Evolutionary conservation across 2,888 invertebrate genomes (phyloP), one percentile per base, ranked within the genome.

Genomic region (Drosophila subquinaria): DNA sequence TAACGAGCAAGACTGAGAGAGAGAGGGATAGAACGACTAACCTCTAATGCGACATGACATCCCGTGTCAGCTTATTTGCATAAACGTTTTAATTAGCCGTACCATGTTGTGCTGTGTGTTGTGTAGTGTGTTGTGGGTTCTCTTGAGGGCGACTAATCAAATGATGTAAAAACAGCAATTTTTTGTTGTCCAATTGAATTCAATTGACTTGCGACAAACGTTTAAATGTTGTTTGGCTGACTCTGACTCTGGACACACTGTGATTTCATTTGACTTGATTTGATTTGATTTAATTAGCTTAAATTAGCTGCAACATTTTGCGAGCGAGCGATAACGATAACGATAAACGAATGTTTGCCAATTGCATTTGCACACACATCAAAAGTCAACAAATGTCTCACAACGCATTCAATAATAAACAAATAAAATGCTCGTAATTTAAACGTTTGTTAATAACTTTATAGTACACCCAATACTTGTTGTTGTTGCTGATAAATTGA

Each of bases 21-120:
- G 27, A 15, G 5, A 4, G 9, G 17, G 51, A 38, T 40, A 33
- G 64, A 13, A 43, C 23, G 13, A 42, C 20, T 69, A 66, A 74
- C 88, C 85, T 81, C 62, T 50, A 55, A 17, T 57, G 68, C 50
- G 67, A 69, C 50, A 64, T 75, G 77, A 71, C 74, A 77, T 65
- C 50, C 53, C 57, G 51, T 63, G 78, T 72, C 85, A 77, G 68
- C 63, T 68, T 13, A 82, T 88, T 88, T 75, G 73, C 88, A 89
- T 89, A 81, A 89, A 80, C 63, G 76, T 76, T 85, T 90, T 87
- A 90, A 88, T 88, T 88, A 84, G 73, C 73, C 45, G 35, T 56
- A 45, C 48, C 75, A 52, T 69, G 61, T 52, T 33, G 35, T 45
- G 35, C 68, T 51, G 23, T 52, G 50, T 74, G 27, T 1, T 53